phyloP scores from a whole-genome alignment of 2,888 invertebrate genomes.

The Drosophila parthenogenetica region DNA sequence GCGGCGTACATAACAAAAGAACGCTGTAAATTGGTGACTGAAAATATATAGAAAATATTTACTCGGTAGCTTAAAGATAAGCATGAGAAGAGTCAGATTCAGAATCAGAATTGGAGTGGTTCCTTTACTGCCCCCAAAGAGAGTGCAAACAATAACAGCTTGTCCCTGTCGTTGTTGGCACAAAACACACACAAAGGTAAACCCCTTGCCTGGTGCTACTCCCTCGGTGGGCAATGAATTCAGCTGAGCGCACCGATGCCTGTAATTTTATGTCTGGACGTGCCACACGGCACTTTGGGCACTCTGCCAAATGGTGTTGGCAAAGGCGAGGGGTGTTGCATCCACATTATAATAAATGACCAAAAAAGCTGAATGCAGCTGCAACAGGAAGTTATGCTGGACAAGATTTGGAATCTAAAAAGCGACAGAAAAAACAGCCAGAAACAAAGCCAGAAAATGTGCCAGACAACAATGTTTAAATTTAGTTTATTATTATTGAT shows the following conservation, averaged over 20 bases:
- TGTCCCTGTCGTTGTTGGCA: slow-evolving; percentile 21
- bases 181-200: slow-evolving; percentile 6
- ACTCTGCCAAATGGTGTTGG: slow-evolving; percentile 17
- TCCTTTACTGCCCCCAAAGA: neutral
- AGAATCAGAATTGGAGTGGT: too few relatives aligned
- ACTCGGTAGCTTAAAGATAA: slow-evolving; percentile 5
- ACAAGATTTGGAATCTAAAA: slow-evolving; percentile 7
- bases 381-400: slow-evolving; percentile 35
- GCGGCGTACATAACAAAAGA: slow-evolving; percentile 5
- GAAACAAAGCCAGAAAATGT: slow-evolving; percentile 16
- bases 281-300: slow-evolving; percentile 33
- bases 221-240: slow-evolving; percentile 15
- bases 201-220: neutral
- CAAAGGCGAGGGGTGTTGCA: neutral
- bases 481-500: slow-evolving; percentile 3
- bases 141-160: slow-evolving; percentile 28
- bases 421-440: slow-evolving; percentile 8
- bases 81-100: slow-evolving; percentile 2
- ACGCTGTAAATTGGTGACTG: slow-evolving; percentile 13
- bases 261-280: slow-evolving; percentile 48
- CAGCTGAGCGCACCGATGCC: slow-evolving; percentile 45
- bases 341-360: slow-evolving; percentile 36
- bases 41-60: slow-evolving; percentile 18
- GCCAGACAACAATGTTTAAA: slow-evolving; percentile 3
- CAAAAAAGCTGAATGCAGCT: slow-evolving; percentile 38